Conservation (phyloP, 2,113 vertebrate species). For the Petroica traversi region DNA sequence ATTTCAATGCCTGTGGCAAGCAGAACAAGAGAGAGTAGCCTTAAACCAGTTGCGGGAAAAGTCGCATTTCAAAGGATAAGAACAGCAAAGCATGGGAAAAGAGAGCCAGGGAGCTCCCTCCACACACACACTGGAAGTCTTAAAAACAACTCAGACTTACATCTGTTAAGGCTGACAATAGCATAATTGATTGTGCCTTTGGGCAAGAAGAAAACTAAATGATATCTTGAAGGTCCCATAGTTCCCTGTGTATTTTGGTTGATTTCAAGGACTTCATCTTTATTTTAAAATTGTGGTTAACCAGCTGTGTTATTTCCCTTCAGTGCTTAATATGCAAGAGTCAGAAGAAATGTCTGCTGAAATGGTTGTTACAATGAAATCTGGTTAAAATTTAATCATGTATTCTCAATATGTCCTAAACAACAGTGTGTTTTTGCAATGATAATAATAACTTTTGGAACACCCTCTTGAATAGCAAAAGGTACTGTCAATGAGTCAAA, state of each 20-base stretch:
- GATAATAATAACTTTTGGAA: background rate
- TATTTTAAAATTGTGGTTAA: slow-evolving; percentile 27
- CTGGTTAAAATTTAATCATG: background rate
- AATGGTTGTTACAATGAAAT: background rate
- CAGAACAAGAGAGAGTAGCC: background rate
- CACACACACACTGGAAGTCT: background rate
- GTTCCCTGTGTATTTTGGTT: background rate
- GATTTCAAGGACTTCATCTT: background rate
- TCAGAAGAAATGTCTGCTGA: background rate
- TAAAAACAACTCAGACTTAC: background rate
- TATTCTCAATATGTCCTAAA: background rate
- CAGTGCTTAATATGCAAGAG: background rate
- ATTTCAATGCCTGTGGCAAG: background rate
- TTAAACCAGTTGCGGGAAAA: background rate
- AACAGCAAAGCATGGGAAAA: background rate
- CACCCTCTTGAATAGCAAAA: background rate
- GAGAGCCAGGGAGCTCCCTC: rapidly evolving
- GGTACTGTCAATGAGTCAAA: background rate
- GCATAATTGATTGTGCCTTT: background rate
- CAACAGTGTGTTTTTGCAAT: background rate
- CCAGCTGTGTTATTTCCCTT: background rate
- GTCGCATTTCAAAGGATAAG: background rate
- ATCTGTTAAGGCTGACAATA: background rate
- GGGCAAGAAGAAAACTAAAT: background rate
- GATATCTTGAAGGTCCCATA: background rate